Evolutionary conservation across 2,888 invertebrate genomes (phyloP), one percentile per base, ranked within the genome.

Genomic region (Rhagium mordax): DNA sequence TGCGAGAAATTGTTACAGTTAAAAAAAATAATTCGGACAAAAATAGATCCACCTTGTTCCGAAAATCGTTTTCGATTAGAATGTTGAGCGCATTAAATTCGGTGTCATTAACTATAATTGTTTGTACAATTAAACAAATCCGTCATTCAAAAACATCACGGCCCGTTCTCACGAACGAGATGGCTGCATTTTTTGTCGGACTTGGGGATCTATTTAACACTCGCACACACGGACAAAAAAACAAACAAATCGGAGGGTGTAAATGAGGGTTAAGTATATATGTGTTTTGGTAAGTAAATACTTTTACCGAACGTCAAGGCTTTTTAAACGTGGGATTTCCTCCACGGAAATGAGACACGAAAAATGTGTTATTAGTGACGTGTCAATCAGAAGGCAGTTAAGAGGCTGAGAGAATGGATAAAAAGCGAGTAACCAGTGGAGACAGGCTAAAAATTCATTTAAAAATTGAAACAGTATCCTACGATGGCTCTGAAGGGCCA

Each of bases 101-200:
- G n/a, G n/a, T 13, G 47, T 6, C 61, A 47, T 62, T 64, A 64
- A 64, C 51, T 64, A 64, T 49, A 51, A 64, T 48, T 51, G 64
- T 64, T 64, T 64, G 29, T 51, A 64, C 10, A 64, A 64, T 16
- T 20, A 24, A n/a, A 51, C 49, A 53, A 24, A 65, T 53, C 65
- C 55, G 65, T 65, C 65, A 65, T 15, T 61, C 21, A 61, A 21
- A 53, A 33, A 8, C 53, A 33, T 65, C 53, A 60, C 20, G 33
- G 29, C 6, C n/a, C n/a, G 51, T 65, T 65, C 65, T 53, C 65
- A 65, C 65, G 65, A 24, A 41, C 53, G 10, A 16, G 20, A n/a
- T 6, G 27, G 20, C 18, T 3, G 2, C 1, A 13, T 51, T 51
- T 41, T 51, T 51, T 51, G 20, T 51, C 7, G 3, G 18, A 51